Conservation (phyloP, 2,113 vertebrate species). For the Corythaixoides concolor region DNA sequence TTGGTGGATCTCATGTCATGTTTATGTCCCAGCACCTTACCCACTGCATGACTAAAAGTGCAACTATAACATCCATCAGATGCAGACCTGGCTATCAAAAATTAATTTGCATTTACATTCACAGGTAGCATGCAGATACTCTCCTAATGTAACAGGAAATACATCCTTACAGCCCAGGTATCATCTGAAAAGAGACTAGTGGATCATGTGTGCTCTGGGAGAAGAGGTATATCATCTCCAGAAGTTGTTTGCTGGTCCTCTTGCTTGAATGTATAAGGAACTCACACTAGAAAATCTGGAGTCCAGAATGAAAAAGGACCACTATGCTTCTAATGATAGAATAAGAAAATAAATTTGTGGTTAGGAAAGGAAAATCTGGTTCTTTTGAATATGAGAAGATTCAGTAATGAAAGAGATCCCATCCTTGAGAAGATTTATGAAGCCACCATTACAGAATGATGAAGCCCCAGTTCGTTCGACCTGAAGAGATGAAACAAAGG, state of each 20-base stretch:
- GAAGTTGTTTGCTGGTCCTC: neutral
- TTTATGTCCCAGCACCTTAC: neutral
- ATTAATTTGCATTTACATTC: neutral
- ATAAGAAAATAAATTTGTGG: neutral
- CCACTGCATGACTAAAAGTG: neutral
- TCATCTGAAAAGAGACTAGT: neutral
- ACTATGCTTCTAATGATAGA: neutral
- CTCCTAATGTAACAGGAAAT: neutral
- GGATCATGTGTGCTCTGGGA: neutral
- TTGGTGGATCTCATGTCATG: accelerated
- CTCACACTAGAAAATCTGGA: neutral
- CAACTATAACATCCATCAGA: neutral
- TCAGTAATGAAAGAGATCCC: neutral
- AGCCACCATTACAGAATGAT: neutral
- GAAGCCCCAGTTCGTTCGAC: neutral
- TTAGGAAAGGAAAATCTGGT: neutral
- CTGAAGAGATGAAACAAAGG: neutral
- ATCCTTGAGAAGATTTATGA: neutral
- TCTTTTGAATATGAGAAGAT: neutral
- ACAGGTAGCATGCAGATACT: neutral
- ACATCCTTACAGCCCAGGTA: neutral
- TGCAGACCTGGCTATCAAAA: neutral
- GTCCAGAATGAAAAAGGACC: neutral
- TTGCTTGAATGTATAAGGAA: neutral
- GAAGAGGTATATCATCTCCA: neutral